Evolutionary conservation across 2,888 invertebrate genomes (phyloP), one percentile per base, ranked within the genome.

Genomic region (Bimastos eiseni): DNA sequence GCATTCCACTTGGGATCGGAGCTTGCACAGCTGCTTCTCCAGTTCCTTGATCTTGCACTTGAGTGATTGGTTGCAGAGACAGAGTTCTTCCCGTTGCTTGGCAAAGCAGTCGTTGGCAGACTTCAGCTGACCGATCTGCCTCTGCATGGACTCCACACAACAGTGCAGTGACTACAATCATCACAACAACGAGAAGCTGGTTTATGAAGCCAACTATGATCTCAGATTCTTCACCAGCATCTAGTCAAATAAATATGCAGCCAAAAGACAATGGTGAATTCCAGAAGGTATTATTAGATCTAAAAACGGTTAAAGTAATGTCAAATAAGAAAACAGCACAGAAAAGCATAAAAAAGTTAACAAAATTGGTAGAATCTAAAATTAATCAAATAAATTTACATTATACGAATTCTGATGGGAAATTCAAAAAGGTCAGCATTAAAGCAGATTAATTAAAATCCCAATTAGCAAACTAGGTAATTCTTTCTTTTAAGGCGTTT

Each of bases 41-140:
- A 89, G 70, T 30, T 89, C 89, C 30, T 15, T 49, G 55, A 89
- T 55, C 24, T 89, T 89, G 83, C 70, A 55, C 89, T 89, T 89
- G 34, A 89, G 89, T 33, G 49, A 36, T 33, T 89, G 89, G 89
- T 89, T 89, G 33, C 89, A 89, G 34, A 19, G 24, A 37, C 89
- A 24, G 44, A 89, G 89, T 89, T 89, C 49, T 19, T 89, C 89
- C 21, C 89, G 44, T 37, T 89, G 49, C 37, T 49, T 49, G 21
- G 49, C 49, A 36, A 37, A 70, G 83, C 89, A 89, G 44, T 89
- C 89, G 89, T 89, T 89, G 70, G 49, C 37, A 4, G 70, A 34
- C 34, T 37, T 89, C 55, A 89, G 89, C 89, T 89, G 89, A 70
- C 89, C 70, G 37, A 89, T 36, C 49, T 89, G 89, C 34, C 83